phyloP scores from a whole-genome alignment of 2,113 vertebrate species.

The Arvicanthis niloticus region DNA sequence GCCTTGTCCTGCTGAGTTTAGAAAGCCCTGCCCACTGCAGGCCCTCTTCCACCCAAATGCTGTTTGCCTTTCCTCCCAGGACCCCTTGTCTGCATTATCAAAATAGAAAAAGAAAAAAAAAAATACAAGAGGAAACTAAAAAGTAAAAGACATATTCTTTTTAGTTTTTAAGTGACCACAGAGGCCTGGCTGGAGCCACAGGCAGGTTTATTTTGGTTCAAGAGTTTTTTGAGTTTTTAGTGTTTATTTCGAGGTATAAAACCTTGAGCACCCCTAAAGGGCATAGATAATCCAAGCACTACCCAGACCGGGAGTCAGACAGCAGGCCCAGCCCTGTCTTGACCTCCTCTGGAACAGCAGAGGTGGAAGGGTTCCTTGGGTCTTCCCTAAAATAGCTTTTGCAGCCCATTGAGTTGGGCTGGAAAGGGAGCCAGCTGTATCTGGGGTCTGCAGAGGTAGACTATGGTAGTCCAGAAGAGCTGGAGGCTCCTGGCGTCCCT shows the following conservation, averaged over 20 bases:
- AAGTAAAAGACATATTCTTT: background rate
- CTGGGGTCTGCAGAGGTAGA: background rate
- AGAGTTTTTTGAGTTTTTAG: background rate
- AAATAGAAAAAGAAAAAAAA: background rate
- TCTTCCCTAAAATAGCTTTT: background rate
- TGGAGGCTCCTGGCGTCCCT: background rate
- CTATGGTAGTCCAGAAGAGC: background rate
- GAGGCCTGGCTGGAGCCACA: constrained; percentile 7
- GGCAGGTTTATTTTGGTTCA: constrained; percentile 64
- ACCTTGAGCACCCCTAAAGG: background rate
- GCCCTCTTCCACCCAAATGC: background rate
- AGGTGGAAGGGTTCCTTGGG: background rate
- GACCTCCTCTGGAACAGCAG: background rate
- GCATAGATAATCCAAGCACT: background rate
- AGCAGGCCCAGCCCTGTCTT: background rate
- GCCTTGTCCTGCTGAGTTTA: background rate
- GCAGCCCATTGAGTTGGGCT: background rate
- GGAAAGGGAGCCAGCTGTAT: background rate
- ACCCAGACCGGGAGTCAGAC: background rate
- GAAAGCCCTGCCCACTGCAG: background rate
- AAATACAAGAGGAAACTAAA: background rate
- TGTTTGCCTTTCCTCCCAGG: background rate
- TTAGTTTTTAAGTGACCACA: constrained; percentile 64
- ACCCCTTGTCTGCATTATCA: constrained; percentile 29
- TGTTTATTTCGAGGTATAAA: constrained; percentile 1